Evolutionary conservation across 1,140 invertebrate genomes (phyloP).

Genomic region (Lycorma delicatula): DNA sequence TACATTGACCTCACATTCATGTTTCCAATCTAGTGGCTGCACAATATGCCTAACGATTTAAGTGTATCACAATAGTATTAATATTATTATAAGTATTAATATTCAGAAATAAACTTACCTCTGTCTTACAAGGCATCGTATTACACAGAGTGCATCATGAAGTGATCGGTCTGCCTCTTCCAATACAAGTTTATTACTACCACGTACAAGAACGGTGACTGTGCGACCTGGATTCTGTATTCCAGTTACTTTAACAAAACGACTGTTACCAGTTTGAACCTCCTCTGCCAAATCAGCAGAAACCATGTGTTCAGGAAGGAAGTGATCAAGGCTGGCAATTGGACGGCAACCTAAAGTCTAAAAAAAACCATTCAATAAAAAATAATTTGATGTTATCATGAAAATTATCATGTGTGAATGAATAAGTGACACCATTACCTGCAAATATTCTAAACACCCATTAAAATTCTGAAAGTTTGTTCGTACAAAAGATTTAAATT

Average conservation of each 20-base stretch:
- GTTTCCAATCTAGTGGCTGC: too few species aligned
- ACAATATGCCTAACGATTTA: too few species aligned
- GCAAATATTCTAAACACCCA: too few species aligned
- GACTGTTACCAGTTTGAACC: constrained; percentile 77
- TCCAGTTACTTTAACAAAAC: constrained; percentile 92
- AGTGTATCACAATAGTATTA: too few species aligned
- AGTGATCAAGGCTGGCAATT: constrained; percentile 98
- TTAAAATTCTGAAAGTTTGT: too few species aligned
- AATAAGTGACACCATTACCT: too few species aligned
- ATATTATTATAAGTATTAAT: too few species aligned
- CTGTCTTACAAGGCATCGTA: constrained; percentile 93
- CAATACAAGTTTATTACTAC: constrained; percentile 93
- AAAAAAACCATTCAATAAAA: too few species aligned
- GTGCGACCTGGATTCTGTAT: constrained; percentile 82
- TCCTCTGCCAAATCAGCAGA: constrained; percentile 93
- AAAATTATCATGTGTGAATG: too few species aligned
- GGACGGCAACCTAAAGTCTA: constrained; percentile 85
- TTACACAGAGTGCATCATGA: constrained; percentile 97
- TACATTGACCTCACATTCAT: not conserved
- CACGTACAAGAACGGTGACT: constrained; percentile 87
- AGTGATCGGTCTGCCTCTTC: constrained; percentile 94
- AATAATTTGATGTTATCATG: too few species aligned
- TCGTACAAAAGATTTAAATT: too few species aligned
- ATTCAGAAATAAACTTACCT: constrained; percentile 39
- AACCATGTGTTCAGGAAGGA: constrained; percentile 82